phyloP scores from a whole-genome alignment of 2,888 invertebrate species.

The Ecdyonurus torrentis region DNA sequence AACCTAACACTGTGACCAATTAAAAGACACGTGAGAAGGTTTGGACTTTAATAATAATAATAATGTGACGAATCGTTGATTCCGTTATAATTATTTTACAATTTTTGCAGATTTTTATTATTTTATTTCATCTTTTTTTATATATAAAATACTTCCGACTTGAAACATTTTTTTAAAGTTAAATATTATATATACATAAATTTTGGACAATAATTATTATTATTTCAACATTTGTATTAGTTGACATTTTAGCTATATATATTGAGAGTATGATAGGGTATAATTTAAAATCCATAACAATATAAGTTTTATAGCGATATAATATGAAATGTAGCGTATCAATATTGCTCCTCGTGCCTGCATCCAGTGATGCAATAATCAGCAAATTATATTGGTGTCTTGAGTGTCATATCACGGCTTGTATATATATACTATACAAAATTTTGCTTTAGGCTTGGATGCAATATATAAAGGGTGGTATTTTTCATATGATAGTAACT shows the following conservation, averaged over 20 bases:
- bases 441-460: background rate
- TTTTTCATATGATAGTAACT: too few relatives aligned
- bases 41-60: background rate
- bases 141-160: too few relatives aligned
- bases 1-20: conserved; percentile 11
- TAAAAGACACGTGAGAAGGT: conserved; percentile 5
- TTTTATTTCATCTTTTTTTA: background rate
- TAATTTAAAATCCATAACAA: too few relatives aligned
- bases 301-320: too few relatives aligned
- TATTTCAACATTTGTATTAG: too few relatives aligned
- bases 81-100: background rate
- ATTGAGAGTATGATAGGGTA: too few relatives aligned
- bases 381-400: background rate
- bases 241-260: too few relatives aligned
- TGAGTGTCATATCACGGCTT: background rate
- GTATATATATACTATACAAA: background rate
- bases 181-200: too few relatives aligned
- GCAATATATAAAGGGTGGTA: background rate
- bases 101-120: background rate
- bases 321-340: too few relatives aligned
- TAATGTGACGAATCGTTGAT: background rate
- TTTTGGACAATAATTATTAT: too few relatives aligned
- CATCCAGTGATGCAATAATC: background rate
- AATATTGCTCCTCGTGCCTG: too few relatives aligned
- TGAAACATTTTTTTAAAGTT: too few relatives aligned